A percentile compares a stretch with the other conserved stretches of the same genome.
phyloP scores from a whole-genome alignment of 2,797 vertebrate species.

The Margarornis squamiger region DNA sequence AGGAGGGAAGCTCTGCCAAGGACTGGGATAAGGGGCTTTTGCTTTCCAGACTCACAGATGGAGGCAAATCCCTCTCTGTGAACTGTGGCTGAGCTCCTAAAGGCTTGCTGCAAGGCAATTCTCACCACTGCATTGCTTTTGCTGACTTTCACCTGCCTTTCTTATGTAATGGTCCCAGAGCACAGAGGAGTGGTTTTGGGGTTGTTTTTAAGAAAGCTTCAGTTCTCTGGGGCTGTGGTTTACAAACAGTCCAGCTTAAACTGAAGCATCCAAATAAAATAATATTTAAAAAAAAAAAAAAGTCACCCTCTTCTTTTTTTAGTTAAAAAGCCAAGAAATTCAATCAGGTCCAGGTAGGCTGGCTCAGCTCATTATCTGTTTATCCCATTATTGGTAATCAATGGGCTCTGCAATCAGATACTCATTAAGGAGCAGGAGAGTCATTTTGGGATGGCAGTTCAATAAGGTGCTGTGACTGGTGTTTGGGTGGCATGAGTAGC shows the following conservation, averaged over 20 bases:
- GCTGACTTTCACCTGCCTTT: not conserved
- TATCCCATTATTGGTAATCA: not conserved
- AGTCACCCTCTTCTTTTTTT: not conserved
- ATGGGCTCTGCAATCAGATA: not conserved
- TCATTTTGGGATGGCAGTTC: not conserved
- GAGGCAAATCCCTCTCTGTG: not conserved
- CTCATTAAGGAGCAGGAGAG: not conserved
- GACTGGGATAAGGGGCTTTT: not conserved
- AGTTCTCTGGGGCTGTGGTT: accelerated
- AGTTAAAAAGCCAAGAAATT: not conserved
- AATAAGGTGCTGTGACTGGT: accelerated
- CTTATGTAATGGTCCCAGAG: not conserved
- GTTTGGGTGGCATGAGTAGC: not conserved
- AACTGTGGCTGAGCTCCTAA: not conserved
- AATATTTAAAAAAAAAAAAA: not conserved
- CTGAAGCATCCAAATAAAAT: not conserved
- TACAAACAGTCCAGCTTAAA: not conserved
- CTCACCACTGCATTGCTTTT: not conserved
- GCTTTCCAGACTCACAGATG: not conserved
- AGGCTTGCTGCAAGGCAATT: not conserved
- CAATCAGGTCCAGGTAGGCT: not conserved
- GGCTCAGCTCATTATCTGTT: not conserved
- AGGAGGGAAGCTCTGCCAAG: not conserved
- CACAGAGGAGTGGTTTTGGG: not conserved
- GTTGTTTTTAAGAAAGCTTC: not conserved